Evolutionary conservation across 2,797 vertebrate species (phyloP).

Genomic region (Schizopygopsis pylzovi): DNA sequence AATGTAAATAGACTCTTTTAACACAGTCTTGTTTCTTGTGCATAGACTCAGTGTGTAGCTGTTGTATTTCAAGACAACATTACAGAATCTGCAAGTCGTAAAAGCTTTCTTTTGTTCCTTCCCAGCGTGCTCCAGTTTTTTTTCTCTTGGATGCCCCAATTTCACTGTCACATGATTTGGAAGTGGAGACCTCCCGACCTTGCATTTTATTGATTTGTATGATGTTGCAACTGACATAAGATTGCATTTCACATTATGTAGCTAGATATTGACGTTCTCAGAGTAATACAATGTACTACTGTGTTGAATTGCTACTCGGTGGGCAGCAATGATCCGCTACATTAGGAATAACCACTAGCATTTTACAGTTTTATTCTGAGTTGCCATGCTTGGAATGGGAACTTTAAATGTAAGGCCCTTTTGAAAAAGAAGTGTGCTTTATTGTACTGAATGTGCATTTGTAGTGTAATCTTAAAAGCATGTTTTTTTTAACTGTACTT

Average conservation of each 20-base stretch:
- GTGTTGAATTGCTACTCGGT: slow-evolving; percentile 19
- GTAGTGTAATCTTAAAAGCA: not conserved
- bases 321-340: not conserved
- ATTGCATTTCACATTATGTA: slow-evolving; percentile 62
- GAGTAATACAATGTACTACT: slow-evolving; percentile 2
- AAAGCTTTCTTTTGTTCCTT: slow-evolving; percentile 19
- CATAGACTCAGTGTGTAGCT: slow-evolving; percentile 13
- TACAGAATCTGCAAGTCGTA: not conserved
- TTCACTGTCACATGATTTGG: not conserved
- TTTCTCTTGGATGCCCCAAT: slow-evolving; percentile 18
- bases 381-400: not conserved
- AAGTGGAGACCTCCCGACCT: slow-evolving; percentile 56
- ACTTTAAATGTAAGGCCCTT: not conserved
- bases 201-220: slow-evolving; percentile 63
- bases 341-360: not conserved
- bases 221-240: slow-evolving; percentile 58
- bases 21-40: not conserved
- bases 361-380: not conserved
- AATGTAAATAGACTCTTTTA: slow-evolving; percentile 25
- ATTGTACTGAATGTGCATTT: not conserved
- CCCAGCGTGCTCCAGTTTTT: not conserved
- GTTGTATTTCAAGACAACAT: slow-evolving; percentile 23
- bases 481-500: not conserved
- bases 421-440: not conserved
- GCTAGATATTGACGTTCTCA: slow-evolving; percentile 29